Conservation (phyloP, 2,888 invertebrate species). For the Pristionchus fissidentatus region DNA sequence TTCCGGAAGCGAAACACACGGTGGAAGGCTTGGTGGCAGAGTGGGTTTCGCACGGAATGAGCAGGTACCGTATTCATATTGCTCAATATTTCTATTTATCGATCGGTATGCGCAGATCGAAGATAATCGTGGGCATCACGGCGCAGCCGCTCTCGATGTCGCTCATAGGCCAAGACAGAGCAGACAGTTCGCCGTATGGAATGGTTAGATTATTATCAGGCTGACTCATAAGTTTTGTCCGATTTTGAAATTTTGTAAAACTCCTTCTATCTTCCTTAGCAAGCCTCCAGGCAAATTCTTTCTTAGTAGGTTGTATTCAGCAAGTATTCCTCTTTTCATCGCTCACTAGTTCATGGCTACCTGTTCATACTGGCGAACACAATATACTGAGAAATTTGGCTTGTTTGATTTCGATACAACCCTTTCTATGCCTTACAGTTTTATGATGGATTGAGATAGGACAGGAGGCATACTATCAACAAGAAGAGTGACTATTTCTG, state of each 20-base stretch:
- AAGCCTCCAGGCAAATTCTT: too few species aligned
- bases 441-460: background rate
- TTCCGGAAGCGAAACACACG: background rate
- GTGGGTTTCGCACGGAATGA: background rate
- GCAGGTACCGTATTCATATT: background rate
- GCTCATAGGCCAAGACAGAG: background rate
- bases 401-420: too few species aligned
- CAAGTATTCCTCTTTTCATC: too few species aligned
- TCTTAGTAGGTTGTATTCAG: too few species aligned
- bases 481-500: too few species aligned
- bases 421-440: too few species aligned
- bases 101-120: background rate
- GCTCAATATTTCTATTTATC: too few species aligned
- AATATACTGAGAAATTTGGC: too few species aligned
- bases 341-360: too few species aligned
- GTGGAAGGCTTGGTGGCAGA: conserved; percentile 11
- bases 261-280: background rate
- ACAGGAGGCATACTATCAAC: background rate
- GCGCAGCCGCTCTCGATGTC: conserved; percentile 37
- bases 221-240: too few species aligned
- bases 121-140: conserved; percentile 38
- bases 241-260: background rate
- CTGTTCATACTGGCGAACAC: too few species aligned
- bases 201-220: too few species aligned
- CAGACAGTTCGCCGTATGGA: background rate